Base-by-base conservation (phyloP, 1,140 invertebrate genomes). In the Magallana ariakensis region DNA sequence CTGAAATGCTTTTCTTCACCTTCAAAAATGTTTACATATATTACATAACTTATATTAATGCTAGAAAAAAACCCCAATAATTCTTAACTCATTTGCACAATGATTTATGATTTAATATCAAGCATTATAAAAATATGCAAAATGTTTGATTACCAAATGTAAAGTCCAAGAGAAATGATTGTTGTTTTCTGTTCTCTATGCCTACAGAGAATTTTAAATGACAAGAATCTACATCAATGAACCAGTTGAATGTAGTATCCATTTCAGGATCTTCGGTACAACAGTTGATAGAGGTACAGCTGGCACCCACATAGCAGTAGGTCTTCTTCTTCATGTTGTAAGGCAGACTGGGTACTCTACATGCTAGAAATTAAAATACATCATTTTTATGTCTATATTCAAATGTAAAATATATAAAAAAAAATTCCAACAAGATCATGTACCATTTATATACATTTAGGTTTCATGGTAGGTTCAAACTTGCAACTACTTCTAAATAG, bases 281-380 rank as follows among this genome's bases (percentile, higher is more conserved):
- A 56, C 87, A 88, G 26, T 62, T 84, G 58, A 85, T 19, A 81
- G 57, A 57, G 19, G 87, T 70, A 84, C 87, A 88, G 66, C 80
- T 57, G 7, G 62, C 16, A 46, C 85, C 62, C 26, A 88, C 60
- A 3, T 19, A 13, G 86, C 87, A 88, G 22, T 22, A 84, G 6
- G 82, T 84, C 22, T 84, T 57, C 26, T 60, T 84, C 53, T 84
- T 84, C 26, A 58, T 58, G 56, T 84, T 84, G 56, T 84, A 84
- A 7, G 82, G 82, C 4, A 84, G 55, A 26, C 57, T 56, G 9
- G n/a, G n/a, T 22, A 84, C 19, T 54, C 57, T 9, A 8, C 82
- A 84, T 10, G 16, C 82, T 84, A 33, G 19, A 58, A 56, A 60
- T 58, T 58, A 1, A 54, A 81, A 54, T n/a, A n/a, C n/a, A n/a